Conservation (phyloP, 2,113 vertebrate genomes). For the Thryonomys swinderianus region DNA sequence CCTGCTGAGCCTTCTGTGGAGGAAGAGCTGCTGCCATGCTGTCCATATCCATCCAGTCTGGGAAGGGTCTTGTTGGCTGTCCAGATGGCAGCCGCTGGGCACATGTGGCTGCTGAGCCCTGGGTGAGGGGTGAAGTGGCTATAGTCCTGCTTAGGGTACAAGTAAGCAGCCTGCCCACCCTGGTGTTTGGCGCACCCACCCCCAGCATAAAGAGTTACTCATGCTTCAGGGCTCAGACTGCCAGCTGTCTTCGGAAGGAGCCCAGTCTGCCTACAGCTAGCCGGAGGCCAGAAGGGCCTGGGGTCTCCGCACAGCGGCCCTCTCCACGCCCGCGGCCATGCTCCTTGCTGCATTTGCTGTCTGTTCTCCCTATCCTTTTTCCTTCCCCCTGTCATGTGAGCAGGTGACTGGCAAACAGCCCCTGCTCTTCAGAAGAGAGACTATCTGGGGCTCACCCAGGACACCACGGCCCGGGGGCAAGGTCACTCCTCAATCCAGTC, state of each 20-base stretch:
- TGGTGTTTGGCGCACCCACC: neutral
- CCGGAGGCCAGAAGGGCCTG: neutral
- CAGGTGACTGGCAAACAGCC: neutral
- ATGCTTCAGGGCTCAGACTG: neutral
- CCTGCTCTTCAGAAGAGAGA: neutral
- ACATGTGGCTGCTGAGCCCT: neutral
- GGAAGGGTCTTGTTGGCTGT: rapidly evolving
- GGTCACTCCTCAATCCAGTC: neutral
- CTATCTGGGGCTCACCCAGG: neutral
- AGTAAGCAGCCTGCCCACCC: rapidly evolving
- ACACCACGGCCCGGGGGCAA: neutral
- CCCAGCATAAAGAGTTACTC: neutral
- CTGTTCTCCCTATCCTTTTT: neutral
- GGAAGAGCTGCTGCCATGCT: rapidly evolving
- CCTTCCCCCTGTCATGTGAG: neutral
- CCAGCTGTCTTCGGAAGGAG: neutral
- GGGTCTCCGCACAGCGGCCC: neutral
- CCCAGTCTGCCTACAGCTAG: rapidly evolving
- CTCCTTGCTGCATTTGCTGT: neutral
- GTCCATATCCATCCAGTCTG: neutral
- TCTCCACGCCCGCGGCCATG: rapidly evolving
- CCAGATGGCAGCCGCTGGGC: neutral
- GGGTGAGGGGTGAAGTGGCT: neutral
- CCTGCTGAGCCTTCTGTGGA: neutral
- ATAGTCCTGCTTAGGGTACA: too few species aligned